These are phyloP conservation scores for Apodemia zela DNA, from an alignment of 2,888 invertebrate species.

Conservation along the genomic window DNA sequence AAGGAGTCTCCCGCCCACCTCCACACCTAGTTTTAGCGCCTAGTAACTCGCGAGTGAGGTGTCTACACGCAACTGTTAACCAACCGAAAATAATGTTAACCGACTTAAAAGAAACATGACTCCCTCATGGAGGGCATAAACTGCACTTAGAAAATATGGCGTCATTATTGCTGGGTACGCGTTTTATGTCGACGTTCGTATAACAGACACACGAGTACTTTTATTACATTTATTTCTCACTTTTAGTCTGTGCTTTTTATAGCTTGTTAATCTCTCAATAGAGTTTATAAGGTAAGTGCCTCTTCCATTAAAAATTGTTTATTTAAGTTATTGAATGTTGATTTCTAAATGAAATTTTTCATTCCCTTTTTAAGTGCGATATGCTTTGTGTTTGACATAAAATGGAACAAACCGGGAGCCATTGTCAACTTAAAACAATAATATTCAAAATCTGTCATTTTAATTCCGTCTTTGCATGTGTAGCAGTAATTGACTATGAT, in stretches of 20 bases:
- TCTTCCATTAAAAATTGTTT: neutral
- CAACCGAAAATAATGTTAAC: conserved; percentile 44
- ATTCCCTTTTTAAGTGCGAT: no score
- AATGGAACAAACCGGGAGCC: no score
- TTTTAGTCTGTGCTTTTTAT: conserved; percentile 2
- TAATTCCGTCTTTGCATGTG: no score
- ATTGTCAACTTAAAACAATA: no score
- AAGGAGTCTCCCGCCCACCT: conserved; percentile 52
- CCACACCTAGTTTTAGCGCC: conserved; percentile 63
- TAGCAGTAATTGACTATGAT: no score
- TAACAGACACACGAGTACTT: conserved; percentile 3
- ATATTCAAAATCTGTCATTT: no score
- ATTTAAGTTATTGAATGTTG: neutral
- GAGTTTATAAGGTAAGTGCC: no score
- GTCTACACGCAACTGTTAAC: conserved; percentile 67
- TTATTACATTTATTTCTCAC: neutral
- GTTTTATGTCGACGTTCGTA: conserved; percentile 3
- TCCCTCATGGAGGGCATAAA: conserved; percentile 15
- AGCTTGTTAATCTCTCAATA: neutral
- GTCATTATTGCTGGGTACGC: neutral
- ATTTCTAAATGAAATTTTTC: no score
- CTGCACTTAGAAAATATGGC: conserved; percentile 12
- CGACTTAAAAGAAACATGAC: conserved; percentile 22
- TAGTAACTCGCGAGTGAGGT: conserved; percentile 59
- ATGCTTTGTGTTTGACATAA: no score